Conservation (phyloP, 2,113 vertebrate genomes). For the Mystacornis crossleyi region DNA sequence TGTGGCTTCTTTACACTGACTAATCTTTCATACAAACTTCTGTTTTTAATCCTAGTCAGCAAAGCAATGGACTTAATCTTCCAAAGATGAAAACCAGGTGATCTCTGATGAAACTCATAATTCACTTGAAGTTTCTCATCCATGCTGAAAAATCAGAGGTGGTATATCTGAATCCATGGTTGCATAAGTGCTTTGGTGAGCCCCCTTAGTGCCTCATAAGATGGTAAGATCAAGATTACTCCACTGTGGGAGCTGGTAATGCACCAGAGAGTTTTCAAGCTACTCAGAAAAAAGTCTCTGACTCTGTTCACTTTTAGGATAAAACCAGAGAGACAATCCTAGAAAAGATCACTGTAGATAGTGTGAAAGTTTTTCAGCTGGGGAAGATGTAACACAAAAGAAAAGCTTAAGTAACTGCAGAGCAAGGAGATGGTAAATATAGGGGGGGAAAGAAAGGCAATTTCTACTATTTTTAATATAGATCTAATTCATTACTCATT, state of each 20-base stretch:
- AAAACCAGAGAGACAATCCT: not conserved
- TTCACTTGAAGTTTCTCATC: not conserved
- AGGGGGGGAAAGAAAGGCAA: rapidly evolving
- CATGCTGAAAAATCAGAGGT: not conserved
- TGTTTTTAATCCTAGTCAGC: not conserved
- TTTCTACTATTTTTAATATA: not conserved
- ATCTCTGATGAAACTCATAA: not conserved
- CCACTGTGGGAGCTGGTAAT: not conserved
- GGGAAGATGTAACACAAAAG: not conserved
- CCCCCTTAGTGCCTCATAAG: not conserved
- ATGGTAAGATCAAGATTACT: not conserved
- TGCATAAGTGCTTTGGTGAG: not conserved
- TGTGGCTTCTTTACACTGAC: not conserved
- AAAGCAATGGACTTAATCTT: not conserved
- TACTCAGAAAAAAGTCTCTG: not conserved
- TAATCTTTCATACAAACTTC: not conserved
- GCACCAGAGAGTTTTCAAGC: not conserved
- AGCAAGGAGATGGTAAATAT: not conserved
- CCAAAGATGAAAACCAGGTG: not conserved
- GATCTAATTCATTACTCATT: not conserved
- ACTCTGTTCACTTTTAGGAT: not conserved
- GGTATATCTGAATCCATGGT: not conserved
- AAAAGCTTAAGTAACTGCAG: not conserved
- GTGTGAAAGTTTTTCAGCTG: not conserved
- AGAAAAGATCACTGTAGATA: not conserved